Base-by-base conservation (phyloP, 2,797 vertebrate genomes). In the Ispidina lecontei region DNA sequence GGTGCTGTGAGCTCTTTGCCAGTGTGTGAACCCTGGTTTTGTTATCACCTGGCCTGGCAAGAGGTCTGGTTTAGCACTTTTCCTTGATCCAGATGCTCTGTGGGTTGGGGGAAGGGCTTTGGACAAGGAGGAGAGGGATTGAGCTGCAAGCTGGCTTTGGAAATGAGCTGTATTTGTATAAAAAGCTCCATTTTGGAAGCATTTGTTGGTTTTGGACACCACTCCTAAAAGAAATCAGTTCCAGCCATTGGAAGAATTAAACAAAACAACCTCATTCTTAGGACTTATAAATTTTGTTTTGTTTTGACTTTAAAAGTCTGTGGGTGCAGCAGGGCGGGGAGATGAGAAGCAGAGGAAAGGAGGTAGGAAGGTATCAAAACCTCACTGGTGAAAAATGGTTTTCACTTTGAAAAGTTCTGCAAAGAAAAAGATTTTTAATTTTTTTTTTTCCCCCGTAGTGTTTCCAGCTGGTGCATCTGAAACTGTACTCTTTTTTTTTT, bases 221-320 rank as follows among this genome's bases (percentile, higher is more conserved):
- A 39, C 8, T 90, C 7, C 3, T 67, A 69, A 65, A 73, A 89
- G 82, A 74, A 73, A 73, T 79, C 77, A 25, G 28, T 93, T 94
- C 81, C 86, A 94, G 56, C 70, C 52, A 63, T 71, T 84, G 62
- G 41, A 89, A 79, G 60, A 82, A 80, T 71, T 71, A 84, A 93
- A 60, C 52, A 94, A 92, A 94, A 74, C 67, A 80, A 92, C 75
- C 43, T 91, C 4, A 39, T 90, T 93, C 46, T 90, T 87, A 93
- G 71, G 80, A 74, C 65, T 92, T 93, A 81, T 14, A 84, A 90
- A 82, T 19, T 88, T 86, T 5, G 21, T 90, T 79, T 94, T 91
- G 31, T 68, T 87, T 82, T 90, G 80, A 88, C 71, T 90, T 92
- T 2, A 85, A 82, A 91, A 15, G n/a, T 74, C 74, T 68, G 52